Evolutionary conservation across 2,888 invertebrate species (phyloP), one percentile per base, ranked within the genome.

Genomic region (Dryomyza anilis): DNA sequence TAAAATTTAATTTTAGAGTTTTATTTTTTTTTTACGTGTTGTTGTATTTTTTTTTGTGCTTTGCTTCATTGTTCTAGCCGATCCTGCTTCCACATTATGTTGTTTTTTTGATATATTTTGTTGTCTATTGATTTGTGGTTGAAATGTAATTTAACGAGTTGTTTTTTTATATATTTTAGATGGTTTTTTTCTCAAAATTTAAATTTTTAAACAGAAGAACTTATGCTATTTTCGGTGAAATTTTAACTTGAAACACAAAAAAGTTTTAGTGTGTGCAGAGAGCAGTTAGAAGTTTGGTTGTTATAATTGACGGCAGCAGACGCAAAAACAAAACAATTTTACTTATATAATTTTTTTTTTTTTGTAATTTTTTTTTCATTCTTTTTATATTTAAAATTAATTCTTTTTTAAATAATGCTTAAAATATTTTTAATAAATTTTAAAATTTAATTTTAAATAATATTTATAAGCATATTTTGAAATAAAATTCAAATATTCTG

Each of bases 31-130:
- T 21, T 14, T 57, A 16, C 46, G n/a, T 39, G 25, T 57, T 57
- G 53, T 58, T 64, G 63, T 62, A 7, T 66, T 56, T 66, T 66
- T 69, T 70, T 68, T 43, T 64, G 55, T 59, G 39, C 57, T 64
- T 69, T 72, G 65, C 56, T 77, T 77, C 76, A 76, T 78, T 81
- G 75, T 77, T 76, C 79, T 74, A 72, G 77, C 77, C 80, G 82
- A 82, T 82, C 83, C 82, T 81, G 83, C 83, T 82, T 82, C 82
- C 78, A 76, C 72, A 78, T 78, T 77, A 78, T 74, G 69, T 69
- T 72, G 46, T 60, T 56, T 58, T 63, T 78, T 77, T 68, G n/a
- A 63, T 23, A 25, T 58, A 53, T 65, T 68, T 66, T 33, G 30
- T 50, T 64, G 46, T 29, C 21, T 56, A 36, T 63, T 23, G 61